Percentiles rank a stretch among this genome's conserved stretches.
phyloP scores from a whole-genome alignment of 2,888 invertebrate species.

The Hedya salicella region DNA sequence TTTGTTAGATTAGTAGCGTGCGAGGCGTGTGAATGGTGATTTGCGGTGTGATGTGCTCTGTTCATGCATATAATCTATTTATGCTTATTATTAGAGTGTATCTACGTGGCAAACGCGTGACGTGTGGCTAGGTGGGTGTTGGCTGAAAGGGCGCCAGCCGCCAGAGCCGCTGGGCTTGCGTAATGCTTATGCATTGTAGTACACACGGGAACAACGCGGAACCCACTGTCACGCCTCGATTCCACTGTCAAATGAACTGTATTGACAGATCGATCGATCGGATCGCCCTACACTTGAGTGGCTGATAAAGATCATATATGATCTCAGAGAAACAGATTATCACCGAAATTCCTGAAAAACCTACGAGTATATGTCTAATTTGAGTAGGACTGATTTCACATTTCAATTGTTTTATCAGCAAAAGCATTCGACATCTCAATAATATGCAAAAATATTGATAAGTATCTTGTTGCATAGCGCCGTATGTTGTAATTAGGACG shows the following conservation, averaged over 20 bases:
- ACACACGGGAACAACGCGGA: slow-evolving; percentile 67
- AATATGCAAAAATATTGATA: background rate
- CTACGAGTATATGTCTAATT: background rate
- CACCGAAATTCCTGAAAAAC: slow-evolving; percentile 1
- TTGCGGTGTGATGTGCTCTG: slow-evolving; percentile 14
- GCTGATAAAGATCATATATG: slow-evolving; percentile 21
- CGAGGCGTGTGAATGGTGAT: slow-evolving; percentile 27
- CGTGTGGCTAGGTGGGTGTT: slow-evolving; percentile 58
- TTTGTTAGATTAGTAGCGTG: slow-evolving; percentile 13
- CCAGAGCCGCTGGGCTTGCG: slow-evolving; percentile 52
- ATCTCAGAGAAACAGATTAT: slow-evolving; percentile 8
- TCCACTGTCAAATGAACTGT: slow-evolving; percentile 28
- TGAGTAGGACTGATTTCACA: background rate
- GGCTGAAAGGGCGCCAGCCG: slow-evolving; percentile 65
- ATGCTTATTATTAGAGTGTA: slow-evolving; percentile 44
- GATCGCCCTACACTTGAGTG: slow-evolving; percentile 25
- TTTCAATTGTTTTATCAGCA: background rate
- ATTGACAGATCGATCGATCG: slow-evolving; percentile 30
- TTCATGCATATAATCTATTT: slow-evolving; percentile 38
- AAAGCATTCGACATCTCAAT: background rate
- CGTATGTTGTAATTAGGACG: no score
- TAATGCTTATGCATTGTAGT: slow-evolving; percentile 56
- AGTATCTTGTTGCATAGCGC: no score
- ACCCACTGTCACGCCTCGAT: slow-evolving; percentile 45
- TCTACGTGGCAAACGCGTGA: slow-evolving; percentile 51